Evolutionary conservation across 2,888 invertebrate genomes (phyloP), one percentile per base, ranked within the genome.

Genomic region (Volucella bombylans): DNA sequence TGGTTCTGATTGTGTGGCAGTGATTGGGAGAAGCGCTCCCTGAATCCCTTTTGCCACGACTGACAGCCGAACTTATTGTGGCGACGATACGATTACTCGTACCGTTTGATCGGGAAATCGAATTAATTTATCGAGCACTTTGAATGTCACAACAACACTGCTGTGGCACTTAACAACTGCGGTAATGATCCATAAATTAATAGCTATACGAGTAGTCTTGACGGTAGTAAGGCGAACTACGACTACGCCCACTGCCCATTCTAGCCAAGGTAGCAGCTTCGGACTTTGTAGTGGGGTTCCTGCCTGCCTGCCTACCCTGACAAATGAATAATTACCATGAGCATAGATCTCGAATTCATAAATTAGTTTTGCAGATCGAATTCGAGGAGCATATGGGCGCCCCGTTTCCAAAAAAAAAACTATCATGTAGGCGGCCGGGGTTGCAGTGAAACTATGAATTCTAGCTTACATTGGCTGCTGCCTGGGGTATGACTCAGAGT

Each of bases 131-230:
- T 72, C 76, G 61, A 57, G 47, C 81, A 68, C 67, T 80, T 81
- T 23, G 71, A 72, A 81, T 85, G 85, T 85, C 85, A 81, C 81
- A 85, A 80, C 64, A 85, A 74, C 82, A 82, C 79, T 79, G 72
- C 73, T 41, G 39, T 59, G 52, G 79, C 73, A 76, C 67, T 62
- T 76, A 67, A 67, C 76, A 61, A 71, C 76, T 31, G 57, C 72
- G 64, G 62, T 76, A 85, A 80, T 85, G 67, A 62, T 67, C 68
- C 71, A 76, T 76, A 85, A 80, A 85, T 80, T 85, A 76, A 76
- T 76, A 68, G 85, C 74, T 76, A 69, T 67, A 50, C 71, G 50
- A 74, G 73, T 39, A 59, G 68, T 71, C 15, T 39, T 23, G 73
- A 65, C 57, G 62, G 69, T 67, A 73, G 82, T 72, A 8, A 10